Percentiles rank a stretch among this genome's conserved stretches.
Evolutionary conservation across 92 coral and sea anemone species (phyloP).

Genomic region (Diadumene lineata): DNA sequence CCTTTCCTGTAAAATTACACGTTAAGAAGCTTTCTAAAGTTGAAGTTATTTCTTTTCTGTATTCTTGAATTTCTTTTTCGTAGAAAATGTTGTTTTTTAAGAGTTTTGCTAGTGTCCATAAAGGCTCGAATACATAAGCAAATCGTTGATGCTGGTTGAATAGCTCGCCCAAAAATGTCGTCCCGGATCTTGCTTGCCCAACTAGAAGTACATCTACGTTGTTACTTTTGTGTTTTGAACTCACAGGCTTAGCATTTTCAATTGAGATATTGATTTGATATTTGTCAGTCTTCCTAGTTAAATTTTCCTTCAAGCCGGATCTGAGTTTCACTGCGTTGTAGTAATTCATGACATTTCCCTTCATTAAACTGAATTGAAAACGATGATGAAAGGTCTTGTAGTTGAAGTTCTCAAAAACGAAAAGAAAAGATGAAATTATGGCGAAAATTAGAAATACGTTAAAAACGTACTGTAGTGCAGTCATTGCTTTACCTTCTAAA

Average conservation of each 20-base stretch:
- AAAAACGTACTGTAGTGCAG: too few species aligned
- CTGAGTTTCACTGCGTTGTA: too few species aligned
- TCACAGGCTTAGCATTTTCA: not conserved
- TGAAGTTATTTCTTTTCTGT: not conserved
- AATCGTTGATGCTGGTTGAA: slow-evolving; percentile 75
- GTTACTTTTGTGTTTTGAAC: not conserved
- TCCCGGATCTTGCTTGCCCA: slow-evolving; percentile 67
- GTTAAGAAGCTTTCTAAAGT: slow-evolving; percentile 16
- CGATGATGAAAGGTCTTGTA: too few species aligned
- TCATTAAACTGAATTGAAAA: too few species aligned
- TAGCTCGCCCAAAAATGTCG: slow-evolving; percentile 79
- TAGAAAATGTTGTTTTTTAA: slow-evolving; percentile 10
- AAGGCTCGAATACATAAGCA: slow-evolving; percentile 83
- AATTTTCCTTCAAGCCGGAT: too few species aligned
- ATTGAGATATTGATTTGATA: not conserved
- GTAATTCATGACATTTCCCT: too few species aligned
- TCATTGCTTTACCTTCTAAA: too few species aligned
- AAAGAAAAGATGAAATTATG: too few species aligned
- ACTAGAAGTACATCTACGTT: not conserved
- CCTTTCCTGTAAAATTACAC: slow-evolving; percentile 43
- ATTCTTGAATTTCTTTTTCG: slow-evolving; percentile 16
- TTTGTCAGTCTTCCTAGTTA: too few species aligned
- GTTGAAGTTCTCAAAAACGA: too few species aligned
- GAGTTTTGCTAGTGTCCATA: not conserved
- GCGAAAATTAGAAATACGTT: too few species aligned